Base-by-base conservation (phyloP, 1,140 invertebrate genomes). In the Cheumatopsyche charites region DNA sequence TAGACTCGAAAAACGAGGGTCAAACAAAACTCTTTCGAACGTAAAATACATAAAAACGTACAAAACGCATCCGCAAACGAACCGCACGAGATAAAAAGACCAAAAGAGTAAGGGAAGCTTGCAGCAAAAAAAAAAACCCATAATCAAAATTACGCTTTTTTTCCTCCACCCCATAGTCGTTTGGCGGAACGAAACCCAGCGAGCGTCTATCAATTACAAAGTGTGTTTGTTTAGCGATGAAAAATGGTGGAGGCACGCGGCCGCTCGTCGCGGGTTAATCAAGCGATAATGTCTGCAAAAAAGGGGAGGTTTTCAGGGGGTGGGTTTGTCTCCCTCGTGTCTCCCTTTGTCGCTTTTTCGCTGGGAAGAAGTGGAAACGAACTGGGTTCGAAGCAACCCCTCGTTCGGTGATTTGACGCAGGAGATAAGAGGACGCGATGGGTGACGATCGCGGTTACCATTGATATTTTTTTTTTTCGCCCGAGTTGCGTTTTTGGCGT, bases 221-320 rank as follows among this genome's bases (percentile, higher is more conserved):
- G 29, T 63, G 62, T 47, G 66, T 68, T 68, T 68, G 66, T 68
- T 68, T 68, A 68, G 66, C 45, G 66, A 68, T 55, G 66, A 68
- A 68, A 68, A 68, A 70, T 70, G 43, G 26, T 49, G 23, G 52
- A 45, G 68, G 43, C 55, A 62, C 55, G 61, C 41, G 55, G 12
- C 68, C 36, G 36, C 67, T 69, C 72, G 67, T 73, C 67, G 52
- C 67, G 62, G 69, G 72, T 73, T 73, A 73, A 73, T 73, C 72
- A 73, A 70, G 72, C 72, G 72, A 73, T 73, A 70, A 67, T 67
- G 65, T 42, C 45, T 69, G 72, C 42, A 52, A 47, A 73, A 65
- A 67, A 62, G n/a, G 49, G 72, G 26, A 15, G n/a, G 12, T 25
- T n/a, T n/a, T n/a, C n/a, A n/a, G 19, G 21, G 36, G 17, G 41